A percentile compares a stretch with the other conserved stretches of the same genome.
These are phyloP conservation scores for Agonopterix heracliana DNA, from an alignment of 2,888 invertebrate genomes.

Conservation along the genomic window DNA sequence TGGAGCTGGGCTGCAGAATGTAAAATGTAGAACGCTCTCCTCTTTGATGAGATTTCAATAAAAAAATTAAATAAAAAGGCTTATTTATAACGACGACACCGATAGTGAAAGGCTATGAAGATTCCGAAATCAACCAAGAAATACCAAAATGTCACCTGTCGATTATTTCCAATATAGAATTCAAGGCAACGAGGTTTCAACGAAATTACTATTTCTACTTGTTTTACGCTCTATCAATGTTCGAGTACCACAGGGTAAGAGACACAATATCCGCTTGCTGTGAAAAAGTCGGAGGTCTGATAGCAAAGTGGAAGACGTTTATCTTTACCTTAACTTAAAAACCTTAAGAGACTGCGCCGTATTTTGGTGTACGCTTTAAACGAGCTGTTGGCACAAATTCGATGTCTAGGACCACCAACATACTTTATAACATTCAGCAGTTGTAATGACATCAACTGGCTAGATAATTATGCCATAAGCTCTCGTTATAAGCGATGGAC, in stretches of 20 bases:
- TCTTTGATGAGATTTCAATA: no score
- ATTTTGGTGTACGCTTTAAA: constrained; percentile 27
- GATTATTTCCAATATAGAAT: constrained; percentile 21
- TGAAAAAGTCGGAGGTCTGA: constrained; percentile 20
- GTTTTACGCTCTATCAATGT: constrained; percentile 30
- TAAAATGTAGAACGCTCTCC: no score
- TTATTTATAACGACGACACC: no score
- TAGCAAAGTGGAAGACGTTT: constrained; percentile 25
- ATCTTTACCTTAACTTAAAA: constrained; percentile 32
- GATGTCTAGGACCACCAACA: constrained; percentile 30
- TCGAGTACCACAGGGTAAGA: constrained; percentile 24
- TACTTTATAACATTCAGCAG: constrained; percentile 32
- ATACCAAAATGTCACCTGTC: constrained; percentile 5
- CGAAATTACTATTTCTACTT: constrained; percentile 26
- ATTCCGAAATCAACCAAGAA: background rate
- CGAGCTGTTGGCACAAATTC: constrained; percentile 31
- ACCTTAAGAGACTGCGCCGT: constrained; percentile 27
- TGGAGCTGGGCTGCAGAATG: no score
- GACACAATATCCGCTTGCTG: constrained; percentile 26
- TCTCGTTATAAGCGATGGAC: constrained; percentile 25
- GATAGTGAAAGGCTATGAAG: no score
- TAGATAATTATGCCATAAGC: constrained; percentile 35
- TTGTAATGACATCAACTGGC: constrained; percentile 28
- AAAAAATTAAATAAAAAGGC: no score
- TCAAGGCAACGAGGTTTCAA: constrained; percentile 18